phyloP scores from a whole-genome alignment of 2,797 vertebrate species.

The Melopsittacus undulatus region DNA sequence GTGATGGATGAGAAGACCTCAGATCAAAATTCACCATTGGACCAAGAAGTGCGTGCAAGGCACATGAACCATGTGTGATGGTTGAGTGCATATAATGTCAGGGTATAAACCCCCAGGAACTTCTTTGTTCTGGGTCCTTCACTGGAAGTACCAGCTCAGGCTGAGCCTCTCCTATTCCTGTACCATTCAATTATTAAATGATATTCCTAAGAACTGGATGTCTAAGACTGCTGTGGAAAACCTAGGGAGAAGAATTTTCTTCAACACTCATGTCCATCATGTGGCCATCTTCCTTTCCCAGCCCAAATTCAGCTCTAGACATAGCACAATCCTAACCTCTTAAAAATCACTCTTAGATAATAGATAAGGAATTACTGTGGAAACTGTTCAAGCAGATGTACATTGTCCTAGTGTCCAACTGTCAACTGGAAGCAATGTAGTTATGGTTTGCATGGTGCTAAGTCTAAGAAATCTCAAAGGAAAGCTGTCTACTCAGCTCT shows the following conservation, averaged over 20 bases:
- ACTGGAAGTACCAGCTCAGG: not conserved
- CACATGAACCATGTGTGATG: not conserved
- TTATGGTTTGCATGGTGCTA: rapidly evolving
- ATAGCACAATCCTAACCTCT: not conserved
- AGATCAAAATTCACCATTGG: not conserved
- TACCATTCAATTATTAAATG: not conserved
- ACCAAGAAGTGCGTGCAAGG: rapidly evolving
- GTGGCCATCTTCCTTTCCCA: not conserved
- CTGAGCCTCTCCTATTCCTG: not conserved
- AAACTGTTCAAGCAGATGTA: not conserved
- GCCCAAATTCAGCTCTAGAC: not conserved
- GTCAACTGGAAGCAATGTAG: not conserved
- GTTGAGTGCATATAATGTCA: not conserved
- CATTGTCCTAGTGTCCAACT: too few relatives aligned
- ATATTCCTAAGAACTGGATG: not conserved
- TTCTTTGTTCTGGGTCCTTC: not conserved
- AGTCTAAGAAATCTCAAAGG: not conserved
- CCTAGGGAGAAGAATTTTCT: not conserved
- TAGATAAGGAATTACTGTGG: not conserved
- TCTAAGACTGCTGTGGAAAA: not conserved
- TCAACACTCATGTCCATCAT: not conserved
- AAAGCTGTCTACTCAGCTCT: not conserved
- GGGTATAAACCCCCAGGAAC: not conserved
- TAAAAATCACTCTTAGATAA: not conserved
- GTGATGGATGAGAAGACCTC: not conserved